A percentile compares a stretch with the other conserved stretches of the same genome.
Conservation (phyloP, 2,888 invertebrate genomes). For the Spialia ferax region DNA sequence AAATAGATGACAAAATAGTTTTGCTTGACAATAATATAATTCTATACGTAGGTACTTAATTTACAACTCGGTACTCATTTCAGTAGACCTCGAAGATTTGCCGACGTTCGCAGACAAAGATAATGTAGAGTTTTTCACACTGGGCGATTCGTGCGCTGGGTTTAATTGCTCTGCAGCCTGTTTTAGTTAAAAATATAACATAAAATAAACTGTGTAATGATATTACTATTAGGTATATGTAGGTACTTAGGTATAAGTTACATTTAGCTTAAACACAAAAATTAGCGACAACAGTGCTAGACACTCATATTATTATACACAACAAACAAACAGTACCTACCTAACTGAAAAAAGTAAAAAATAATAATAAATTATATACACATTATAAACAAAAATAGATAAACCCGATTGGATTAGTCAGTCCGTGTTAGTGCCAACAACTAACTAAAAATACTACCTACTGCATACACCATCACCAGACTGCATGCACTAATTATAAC, state of each 20-base stretch:
- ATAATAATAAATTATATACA: constrained; percentile 45
- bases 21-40: neutral
- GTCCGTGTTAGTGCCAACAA: constrained; percentile 60
- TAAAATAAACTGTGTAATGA: neutral
- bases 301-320: constrained; percentile 36
- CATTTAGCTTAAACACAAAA: constrained; percentile 17
- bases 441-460: constrained; percentile 46
- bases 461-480: constrained; percentile 51
- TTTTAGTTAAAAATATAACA: constrained; percentile 34
- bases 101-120: constrained; percentile 57
- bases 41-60: constrained; percentile 7
- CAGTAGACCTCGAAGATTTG: constrained; percentile 73
- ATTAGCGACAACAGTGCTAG: constrained; percentile 43
- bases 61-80: constrained; percentile 90
- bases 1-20: constrained; percentile 2
- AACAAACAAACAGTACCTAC: neutral
- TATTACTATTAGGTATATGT: too few relatives aligned
- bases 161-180: constrained; percentile 85
- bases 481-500: constrained; percentile 66
- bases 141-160: constrained; percentile 56
- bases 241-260: neutral
- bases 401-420: constrained; percentile 65
- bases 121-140: constrained; percentile 52
- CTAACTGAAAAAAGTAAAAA: constrained; percentile 43
- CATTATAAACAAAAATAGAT: constrained; percentile 49